Conservation (phyloP, 2,888 invertebrate species). For the Iphiclides podalirius region DNA sequence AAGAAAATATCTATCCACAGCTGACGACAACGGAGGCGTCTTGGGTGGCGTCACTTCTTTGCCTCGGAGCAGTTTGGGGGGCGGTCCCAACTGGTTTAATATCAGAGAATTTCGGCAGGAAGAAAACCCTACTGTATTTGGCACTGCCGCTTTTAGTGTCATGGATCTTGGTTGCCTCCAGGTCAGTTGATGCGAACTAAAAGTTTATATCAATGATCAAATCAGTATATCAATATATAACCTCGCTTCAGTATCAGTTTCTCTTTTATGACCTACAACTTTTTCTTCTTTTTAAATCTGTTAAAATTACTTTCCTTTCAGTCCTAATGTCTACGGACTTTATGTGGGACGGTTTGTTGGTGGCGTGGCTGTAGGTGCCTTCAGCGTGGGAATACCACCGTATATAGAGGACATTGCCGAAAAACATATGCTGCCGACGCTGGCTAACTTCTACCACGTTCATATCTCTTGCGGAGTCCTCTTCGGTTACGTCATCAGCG, state of each 20-base stretch:
- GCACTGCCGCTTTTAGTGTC: slow-evolving; percentile 76
- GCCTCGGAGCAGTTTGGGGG: slow-evolving; percentile 77
- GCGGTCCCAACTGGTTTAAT: slow-evolving; percentile 78
- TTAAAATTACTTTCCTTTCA: slow-evolving; percentile 33
- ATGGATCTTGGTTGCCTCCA: slow-evolving; percentile 79
- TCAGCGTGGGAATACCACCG: slow-evolving; percentile 83
- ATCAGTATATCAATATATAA: too few relatives aligned
- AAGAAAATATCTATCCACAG: too few relatives aligned
- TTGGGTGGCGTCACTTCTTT: slow-evolving; percentile 78
- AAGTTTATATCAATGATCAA: too few relatives aligned
- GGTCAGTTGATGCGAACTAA: slow-evolving; percentile 47
- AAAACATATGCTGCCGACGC: slow-evolving; percentile 79
- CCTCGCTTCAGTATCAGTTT: too few relatives aligned
- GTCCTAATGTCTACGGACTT: slow-evolving; percentile 71
- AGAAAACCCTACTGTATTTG: slow-evolving; percentile 73
- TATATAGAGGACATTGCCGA: slow-evolving; percentile 84
- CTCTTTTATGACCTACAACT: too few relatives aligned
- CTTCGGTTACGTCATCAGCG: slow-evolving; percentile 79
- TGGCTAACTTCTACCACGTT: slow-evolving; percentile 85
- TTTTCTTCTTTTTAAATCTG: too few relatives aligned
- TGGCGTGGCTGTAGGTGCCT: slow-evolving; percentile 82
- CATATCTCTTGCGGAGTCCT: slow-evolving; percentile 83
- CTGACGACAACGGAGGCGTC: slow-evolving; percentile 59
- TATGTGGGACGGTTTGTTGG: slow-evolving; percentile 80
- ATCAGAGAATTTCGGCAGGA: slow-evolving; percentile 76